Conservation (phyloP, 2,888 invertebrate genomes). For the Apocheima hispidaria region DNA sequence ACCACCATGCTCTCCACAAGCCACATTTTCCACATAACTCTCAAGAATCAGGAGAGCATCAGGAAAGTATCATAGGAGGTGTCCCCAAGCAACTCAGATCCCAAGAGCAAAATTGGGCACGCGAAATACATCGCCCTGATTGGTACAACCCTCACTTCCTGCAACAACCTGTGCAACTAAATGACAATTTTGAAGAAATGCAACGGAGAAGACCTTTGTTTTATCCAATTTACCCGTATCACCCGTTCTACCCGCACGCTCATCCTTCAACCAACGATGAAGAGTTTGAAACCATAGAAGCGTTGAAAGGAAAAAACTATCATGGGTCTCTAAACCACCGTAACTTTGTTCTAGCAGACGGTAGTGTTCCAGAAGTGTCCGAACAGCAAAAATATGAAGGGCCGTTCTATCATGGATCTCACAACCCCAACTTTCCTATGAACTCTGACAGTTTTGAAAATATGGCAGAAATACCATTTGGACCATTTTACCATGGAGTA, state of each 20-base stretch:
- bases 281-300: constrained; percentile 27
- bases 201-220: constrained; percentile 25
- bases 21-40: not conserved
- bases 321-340: constrained; percentile 1
- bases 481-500: constrained; percentile 1
- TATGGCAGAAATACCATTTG: not conserved
- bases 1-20: not conserved
- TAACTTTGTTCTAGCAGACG: not conserved
- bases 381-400: not conserved
- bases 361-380: not conserved
- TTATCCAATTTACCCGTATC: constrained; percentile 16
- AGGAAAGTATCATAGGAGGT: no score
- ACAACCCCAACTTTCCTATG: constrained; percentile 13
- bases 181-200: not conserved
- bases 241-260: constrained; percentile 12
- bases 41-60: not conserved
- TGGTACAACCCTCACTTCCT: constrained; percentile 6
- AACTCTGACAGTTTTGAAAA: constrained; percentile 4
- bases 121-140: not conserved
- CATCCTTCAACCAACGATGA: constrained; percentile 24
- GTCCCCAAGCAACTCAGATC: not conserved
- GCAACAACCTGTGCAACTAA: not conserved
- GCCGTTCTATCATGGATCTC: not conserved
- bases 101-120: not conserved
- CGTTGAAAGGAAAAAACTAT: constrained; percentile 1